Percentiles rank a stretch among this genome's conserved stretches.
Evolutionary conservation across 1,140 invertebrate genomes (phyloP).

Genomic region (Grapholita molesta): DNA sequence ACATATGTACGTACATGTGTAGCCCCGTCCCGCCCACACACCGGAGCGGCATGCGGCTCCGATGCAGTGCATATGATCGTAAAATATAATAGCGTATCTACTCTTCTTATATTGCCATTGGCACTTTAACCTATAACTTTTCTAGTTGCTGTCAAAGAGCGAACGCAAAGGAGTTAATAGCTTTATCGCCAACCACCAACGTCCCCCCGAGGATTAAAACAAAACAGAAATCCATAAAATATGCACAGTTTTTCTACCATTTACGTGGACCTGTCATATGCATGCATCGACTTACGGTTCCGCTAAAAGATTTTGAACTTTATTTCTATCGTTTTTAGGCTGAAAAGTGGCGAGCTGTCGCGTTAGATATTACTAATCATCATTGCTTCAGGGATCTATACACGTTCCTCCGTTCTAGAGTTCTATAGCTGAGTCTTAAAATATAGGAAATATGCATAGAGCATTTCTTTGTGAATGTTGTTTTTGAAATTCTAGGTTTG

Average conservation of each 20-base stretch:
- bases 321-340: not conserved
- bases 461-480: too few species aligned
- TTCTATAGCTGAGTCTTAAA: not conserved
- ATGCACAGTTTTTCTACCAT: conserved; percentile 10
- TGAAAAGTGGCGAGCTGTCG: not conserved
- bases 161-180: conserved; percentile 3
- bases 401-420: not conserved
- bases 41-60: too few species aligned
- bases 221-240: conserved; percentile 9
- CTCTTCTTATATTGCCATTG: not conserved
- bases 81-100: not conserved
- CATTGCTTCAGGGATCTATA: conserved; percentile 1
- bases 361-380: not conserved
- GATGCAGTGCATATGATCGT: too few species aligned
- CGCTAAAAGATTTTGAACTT: not conserved
- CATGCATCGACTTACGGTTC: not conserved
- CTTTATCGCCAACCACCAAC: not conserved
- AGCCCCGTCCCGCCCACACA: too few species aligned
- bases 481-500: too few species aligned
- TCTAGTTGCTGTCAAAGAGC: not conserved
- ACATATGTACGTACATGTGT: too few species aligned
- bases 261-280: conserved; percentile 9
- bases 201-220: not conserved
- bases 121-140: not conserved
- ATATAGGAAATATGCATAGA: not conserved